Evolutionary conservation across 2,888 invertebrate species (phyloP), one percentile per base, ranked within the genome.

Genomic region (Trilocha varians): DNA sequence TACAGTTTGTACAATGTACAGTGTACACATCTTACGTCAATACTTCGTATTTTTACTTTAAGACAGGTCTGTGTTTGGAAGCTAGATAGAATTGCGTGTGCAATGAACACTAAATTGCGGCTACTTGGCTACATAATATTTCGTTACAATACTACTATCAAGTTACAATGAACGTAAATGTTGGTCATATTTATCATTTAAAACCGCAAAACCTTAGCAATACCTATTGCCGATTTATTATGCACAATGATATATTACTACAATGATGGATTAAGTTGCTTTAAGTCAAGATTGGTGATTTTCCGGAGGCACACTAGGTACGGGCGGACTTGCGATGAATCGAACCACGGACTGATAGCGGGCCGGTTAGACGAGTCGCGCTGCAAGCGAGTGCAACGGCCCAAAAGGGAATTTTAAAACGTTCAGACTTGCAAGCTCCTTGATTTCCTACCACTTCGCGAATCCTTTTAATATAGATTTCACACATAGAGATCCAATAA

Each of bases 361-460:
- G 84, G 78, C 84, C 85, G 85, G 85, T 85, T 82, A 77, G 71
- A 84, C 84, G 75, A 75, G 84, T 84, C 82, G 71, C 67, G 57
- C 61, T 63, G 66, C 62, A 62, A 52, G 75, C 72, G 80, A 78
- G 85, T 83, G 84, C 85, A 85, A 83, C 71, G 82, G 75, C 84
- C 85, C 83, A 84, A 84, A 71, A 79, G 78, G 76, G 77, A 78
- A 74, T 79, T 78, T 83, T 76, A 78, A 83, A 80, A 75, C 73
- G 72, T 66, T 69, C 70, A 61, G 72, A 73, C 79, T 73, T 65
- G 70, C 70, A 59, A 76, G 72, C 73, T 76, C 72, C 78, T 65
- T 72, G 68, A 72, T 77, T 72, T 71, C 67, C 65, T 67, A 60
- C 51, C 59, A 49, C 45, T 45, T 47, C 41, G 25, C 44, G n/a